Percentiles rank a stretch among this genome's conserved stretches.
phyloP scores from a whole-genome alignment of 2,888 invertebrate species.

The Athripsodes cinereus region DNA sequence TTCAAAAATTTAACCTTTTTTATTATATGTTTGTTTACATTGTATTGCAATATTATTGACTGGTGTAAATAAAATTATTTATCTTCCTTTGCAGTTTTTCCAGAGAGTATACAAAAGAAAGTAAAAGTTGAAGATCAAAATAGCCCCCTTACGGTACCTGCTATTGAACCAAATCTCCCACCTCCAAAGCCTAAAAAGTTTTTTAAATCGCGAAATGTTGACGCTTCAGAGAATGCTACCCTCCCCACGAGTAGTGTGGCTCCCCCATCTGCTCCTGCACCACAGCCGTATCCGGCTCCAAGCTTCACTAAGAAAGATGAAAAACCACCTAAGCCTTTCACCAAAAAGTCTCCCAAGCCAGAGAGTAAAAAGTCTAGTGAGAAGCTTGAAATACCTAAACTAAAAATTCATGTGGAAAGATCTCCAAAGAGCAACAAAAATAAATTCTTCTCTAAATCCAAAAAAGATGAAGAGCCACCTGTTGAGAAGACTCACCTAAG shows the following conservation, averaged over 20 bases:
- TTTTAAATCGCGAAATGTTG: slow-evolving; percentile 78
- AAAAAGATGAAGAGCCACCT: slow-evolving; percentile 40
- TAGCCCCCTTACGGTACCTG: slow-evolving; percentile 49
- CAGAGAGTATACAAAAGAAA: slow-evolving; percentile 37
- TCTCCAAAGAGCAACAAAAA: slow-evolving; percentile 38
- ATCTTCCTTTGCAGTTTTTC: slow-evolving; percentile 40
- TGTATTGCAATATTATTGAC: no score
- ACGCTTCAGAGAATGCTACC: slow-evolving; percentile 46
- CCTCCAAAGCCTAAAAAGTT: slow-evolving; percentile 81
- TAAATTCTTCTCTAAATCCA: slow-evolving; percentile 42
- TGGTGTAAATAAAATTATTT: not conserved
- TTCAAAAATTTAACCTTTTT: no score
- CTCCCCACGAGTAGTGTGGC: slow-evolving; percentile 50
- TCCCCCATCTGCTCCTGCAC: slow-evolving; percentile 42
- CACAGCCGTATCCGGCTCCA: slow-evolving; percentile 43
- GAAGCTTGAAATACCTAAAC: slow-evolving; percentile 37
- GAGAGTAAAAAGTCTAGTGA: slow-evolving; percentile 31
- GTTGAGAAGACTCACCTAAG: slow-evolving; percentile 39
- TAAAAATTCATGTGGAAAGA: slow-evolving; percentile 38
- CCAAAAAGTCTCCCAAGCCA: slow-evolving; percentile 32
- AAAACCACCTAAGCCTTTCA: slow-evolving; percentile 31
- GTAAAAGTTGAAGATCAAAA: slow-evolving; percentile 47
- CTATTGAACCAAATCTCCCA: slow-evolving; percentile 47
- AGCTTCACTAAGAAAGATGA: slow-evolving; percentile 42
- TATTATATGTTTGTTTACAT: no score